Base-by-base conservation (phyloP, 2,797 vertebrate species). In the Sphenodon punctatus region DNA sequence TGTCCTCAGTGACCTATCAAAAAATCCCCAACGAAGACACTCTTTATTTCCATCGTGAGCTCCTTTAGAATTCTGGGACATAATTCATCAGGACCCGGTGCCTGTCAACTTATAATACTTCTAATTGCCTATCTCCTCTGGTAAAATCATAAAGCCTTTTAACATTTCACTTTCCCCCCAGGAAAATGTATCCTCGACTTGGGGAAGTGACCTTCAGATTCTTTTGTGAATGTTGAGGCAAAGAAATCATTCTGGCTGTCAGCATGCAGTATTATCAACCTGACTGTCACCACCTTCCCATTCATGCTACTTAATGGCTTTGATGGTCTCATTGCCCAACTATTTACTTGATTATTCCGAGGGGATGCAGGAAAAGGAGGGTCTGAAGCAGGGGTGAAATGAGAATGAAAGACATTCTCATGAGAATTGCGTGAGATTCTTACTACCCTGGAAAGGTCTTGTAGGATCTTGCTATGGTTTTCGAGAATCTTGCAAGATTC, bases 141-240 rank as follows among this genome's bases (percentile, higher is more conserved):
- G 17, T 79, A 69, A 45, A 89, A 81, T 79, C 75, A 80, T 72
- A 76, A 67, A 86, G 32, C 23, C 68, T 88, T 90, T 89, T 89
- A 90, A 90, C 43, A 76, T 91, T 84, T 86, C 76, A 46, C 39
- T 78, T 83, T 7, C 8, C 60, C 79, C n/a, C 14, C 56, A 84
- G 68, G 49, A 79, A 89, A 85, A 81, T 19, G 8, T 61, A 80
- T 78, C 66, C 67, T 83, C 69, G 46, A 67, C 41, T 76, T 56
- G 68, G 56, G 69, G 88, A 68, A 84, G 65, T 86, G 82, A 85
- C 86, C 86, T 91, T 91, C 80, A 85, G 20, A 5, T 80, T 23
- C 56, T 75, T 85, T 79, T 84, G 63, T 84, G 83, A 90, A 53
- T 60, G 34, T 34, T 55, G 39, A 90, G 80, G 60, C 56, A 72